phyloP scores from a whole-genome alignment of 2,797 vertebrate species.

The Tadarida brasiliensis region DNA sequence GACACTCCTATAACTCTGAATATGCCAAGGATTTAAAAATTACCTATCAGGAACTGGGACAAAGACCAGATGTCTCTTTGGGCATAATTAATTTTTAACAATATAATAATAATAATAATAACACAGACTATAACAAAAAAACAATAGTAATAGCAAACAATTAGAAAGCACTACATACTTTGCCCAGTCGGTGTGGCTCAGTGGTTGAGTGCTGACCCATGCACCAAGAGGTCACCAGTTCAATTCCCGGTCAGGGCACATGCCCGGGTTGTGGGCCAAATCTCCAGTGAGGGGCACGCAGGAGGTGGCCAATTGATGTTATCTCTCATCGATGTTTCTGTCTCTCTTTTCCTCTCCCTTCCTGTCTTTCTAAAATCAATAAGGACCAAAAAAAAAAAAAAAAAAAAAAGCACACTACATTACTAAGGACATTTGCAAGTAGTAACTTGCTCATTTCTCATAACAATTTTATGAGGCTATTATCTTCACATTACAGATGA shows the following conservation, averaged over 20 bases:
- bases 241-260: no score
- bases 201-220: no score
- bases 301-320: no score
- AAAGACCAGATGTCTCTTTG: neutral
- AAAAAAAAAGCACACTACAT: no score
- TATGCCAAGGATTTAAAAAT: neutral
- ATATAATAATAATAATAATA: neutral
- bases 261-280: no score
- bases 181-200: no score
- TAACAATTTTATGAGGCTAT: neutral
- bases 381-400: no score
- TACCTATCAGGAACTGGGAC: neutral
- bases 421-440: neutral
- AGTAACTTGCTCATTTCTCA: neutral
- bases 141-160: neutral
- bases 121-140: neutral
- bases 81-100: neutral
- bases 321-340: no score
- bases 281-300: no score
- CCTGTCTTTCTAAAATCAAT: no score
- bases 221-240: no score
- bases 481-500: neutral
- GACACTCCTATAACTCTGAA: neutral
- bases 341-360: no score
- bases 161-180: neutral